Percentiles rank a stretch among this genome's conserved stretches.
Evolutionary conservation across 2,888 invertebrate genomes (phyloP).

Genomic region (Diadromus collaris): DNA sequence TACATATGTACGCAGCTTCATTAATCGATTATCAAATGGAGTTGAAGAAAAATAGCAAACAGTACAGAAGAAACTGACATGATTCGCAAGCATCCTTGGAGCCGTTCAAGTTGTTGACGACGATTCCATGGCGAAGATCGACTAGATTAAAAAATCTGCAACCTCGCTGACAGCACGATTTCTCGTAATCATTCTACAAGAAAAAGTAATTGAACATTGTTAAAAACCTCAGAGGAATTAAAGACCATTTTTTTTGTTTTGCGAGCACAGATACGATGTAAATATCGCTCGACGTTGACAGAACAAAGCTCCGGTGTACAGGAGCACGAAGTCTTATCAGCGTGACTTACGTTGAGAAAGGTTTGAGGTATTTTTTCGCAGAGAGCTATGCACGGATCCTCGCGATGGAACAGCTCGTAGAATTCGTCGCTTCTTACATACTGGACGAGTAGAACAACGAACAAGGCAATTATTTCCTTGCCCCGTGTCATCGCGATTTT

Average conservation of each 20-base stretch:
- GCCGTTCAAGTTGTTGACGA: slow-evolving; percentile 69
- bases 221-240: background rate
- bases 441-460: slow-evolving; percentile 57
- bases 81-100: slow-evolving; percentile 75
- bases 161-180: slow-evolving; percentile 77
- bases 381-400: slow-evolving; percentile 72
- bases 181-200: slow-evolving; percentile 70
- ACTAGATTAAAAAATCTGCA: slow-evolving; percentile 78
- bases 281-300: slow-evolving; percentile 8
- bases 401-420: slow-evolving; percentile 67
- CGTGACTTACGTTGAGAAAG: slow-evolving; percentile 66
- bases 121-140: slow-evolving; percentile 70
- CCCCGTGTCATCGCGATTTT: slow-evolving; percentile 64
- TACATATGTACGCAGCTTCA: no score
- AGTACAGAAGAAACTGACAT: slow-evolving; percentile 68
- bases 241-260: background rate
- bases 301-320: slow-evolving; percentile 28
- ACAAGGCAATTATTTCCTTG: slow-evolving; percentile 60
- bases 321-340: background rate
- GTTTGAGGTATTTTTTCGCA: slow-evolving; percentile 72
- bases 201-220: slow-evolving; percentile 7
- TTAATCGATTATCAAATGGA: background rate
- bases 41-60: background rate
- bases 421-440: slow-evolving; percentile 65
- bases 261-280: background rate